Evolutionary conservation across 1,140 invertebrate species (phyloP), one percentile per base, ranked within the genome.

Genomic region (Drosophila ercepeae): DNA sequence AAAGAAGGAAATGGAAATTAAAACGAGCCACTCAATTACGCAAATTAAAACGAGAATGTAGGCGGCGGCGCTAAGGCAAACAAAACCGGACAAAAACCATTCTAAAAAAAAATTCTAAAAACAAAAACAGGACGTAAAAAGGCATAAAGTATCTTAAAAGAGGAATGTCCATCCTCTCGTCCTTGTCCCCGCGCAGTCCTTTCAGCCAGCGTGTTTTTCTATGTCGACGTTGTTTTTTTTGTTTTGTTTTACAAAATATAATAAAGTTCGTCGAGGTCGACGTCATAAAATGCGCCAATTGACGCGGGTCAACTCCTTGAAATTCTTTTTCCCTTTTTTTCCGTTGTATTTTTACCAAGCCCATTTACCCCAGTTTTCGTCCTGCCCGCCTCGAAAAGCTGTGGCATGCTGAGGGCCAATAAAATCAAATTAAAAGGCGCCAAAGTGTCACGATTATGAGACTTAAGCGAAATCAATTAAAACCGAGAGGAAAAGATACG

Each of bases 371-470:
- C 9, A 1, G 25, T 6, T 7, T 27, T 6, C 27, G 25, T n/a
- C 13, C 48, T n/a, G 27, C 5, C 39, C 11, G 18, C 6, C 7
- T 27, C 7, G n/a, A 27, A 27, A 27, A 9, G 29, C 29, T 13
- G 58, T 86, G 72, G 61, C 81, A 88, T 81, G 76, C 65, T 63
- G 77, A 88, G 68, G 82, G 69, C 82, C 82, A 86, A 86, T 86
- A 88, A 86, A 86, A 86, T 86, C 82, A 88, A 86, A 86, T 86
- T 86, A 86, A 86, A 88, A 86, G 81, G 82, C 81, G 81, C 81
- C 81, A 86, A 86, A 86, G 81, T 86, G 81, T 86, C 81, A 88
- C 81, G 81, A 86, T 86, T 86, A 86, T 88, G 81, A 76, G 81
- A 81, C 82, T 75, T 88, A 86, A 86, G 77, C 77, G 82, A 88